Evolutionary conservation across 1,140 invertebrate species (phyloP).

Genomic region (Colletes latitarsis): DNA sequence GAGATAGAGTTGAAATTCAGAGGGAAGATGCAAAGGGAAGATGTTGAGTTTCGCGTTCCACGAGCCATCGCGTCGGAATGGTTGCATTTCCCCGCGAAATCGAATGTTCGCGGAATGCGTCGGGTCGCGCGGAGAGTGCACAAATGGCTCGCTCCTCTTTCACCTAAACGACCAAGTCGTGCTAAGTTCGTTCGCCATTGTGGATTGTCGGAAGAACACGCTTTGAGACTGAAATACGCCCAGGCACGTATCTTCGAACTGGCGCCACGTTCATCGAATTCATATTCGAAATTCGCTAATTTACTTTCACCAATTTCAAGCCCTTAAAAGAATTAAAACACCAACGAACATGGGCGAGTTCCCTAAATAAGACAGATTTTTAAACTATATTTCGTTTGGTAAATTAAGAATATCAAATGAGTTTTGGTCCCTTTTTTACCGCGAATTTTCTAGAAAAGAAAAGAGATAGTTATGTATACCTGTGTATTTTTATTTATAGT

Average conservation of each 20-base stretch:
- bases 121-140: not conserved
- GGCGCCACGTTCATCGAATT: no score
- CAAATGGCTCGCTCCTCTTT: slow-evolving; percentile 16
- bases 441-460: no score
- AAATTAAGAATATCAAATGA: no score
- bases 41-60: not conserved
- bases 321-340: no score
- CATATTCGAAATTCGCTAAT: slow-evolving; percentile 11
- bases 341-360: no score
- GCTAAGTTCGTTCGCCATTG: slow-evolving; percentile 36
- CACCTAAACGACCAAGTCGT: slow-evolving; percentile 23
- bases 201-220: slow-evolving; percentile 23
- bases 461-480: no score
- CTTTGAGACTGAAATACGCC: slow-evolving; percentile 41
- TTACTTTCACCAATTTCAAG: not conserved
- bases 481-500: no score
- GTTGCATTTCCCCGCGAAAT: slow-evolving; percentile 15
- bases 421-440: no score
- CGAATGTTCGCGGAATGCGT: slow-evolving; percentile 37
- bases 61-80: not conserved
- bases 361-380: no score
- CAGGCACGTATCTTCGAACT: not conserved
- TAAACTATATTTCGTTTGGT: no score
- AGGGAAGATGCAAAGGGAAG: not conserved
- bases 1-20: not conserved